These are phyloP conservation scores for Rhodinocichla rosea DNA, from an alignment of 2,113 vertebrate species.

Conservation along the genomic window DNA sequence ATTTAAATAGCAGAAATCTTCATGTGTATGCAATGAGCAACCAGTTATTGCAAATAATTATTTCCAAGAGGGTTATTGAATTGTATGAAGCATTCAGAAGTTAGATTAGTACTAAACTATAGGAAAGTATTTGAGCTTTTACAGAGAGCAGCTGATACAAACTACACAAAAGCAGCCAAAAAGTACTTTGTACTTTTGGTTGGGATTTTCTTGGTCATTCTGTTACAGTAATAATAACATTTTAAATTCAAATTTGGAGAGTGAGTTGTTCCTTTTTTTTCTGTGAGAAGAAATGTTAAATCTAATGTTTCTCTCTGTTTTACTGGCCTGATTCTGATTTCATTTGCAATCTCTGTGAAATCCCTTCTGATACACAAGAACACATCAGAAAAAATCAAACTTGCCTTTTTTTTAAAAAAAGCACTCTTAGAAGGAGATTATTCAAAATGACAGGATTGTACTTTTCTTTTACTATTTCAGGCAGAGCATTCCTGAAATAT, in stretches of 20 bases:
- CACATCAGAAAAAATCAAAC: accelerated
- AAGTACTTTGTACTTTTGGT: background rate
- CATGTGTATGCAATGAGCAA: background rate
- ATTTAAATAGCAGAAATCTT: background rate
- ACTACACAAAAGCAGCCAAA: background rate
- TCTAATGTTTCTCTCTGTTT: background rate
- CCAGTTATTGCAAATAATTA: background rate
- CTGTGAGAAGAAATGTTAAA: background rate
- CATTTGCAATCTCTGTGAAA: background rate
- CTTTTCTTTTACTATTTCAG: background rate
- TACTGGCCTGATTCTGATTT: background rate
- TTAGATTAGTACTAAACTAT: background rate
- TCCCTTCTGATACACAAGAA: background rate
- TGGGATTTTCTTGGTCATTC: background rate
- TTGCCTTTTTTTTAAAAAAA: background rate
- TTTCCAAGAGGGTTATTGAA: background rate
- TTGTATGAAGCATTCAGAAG: background rate
- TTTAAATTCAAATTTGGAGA: background rate
- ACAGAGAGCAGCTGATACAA: background rate
- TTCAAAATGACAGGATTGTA: background rate
- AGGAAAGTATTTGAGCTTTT: background rate
- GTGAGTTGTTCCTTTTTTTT: background rate
- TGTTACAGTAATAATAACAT: background rate
- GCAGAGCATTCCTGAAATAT: background rate
- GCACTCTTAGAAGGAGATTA: background rate